Conservation (phyloP, 1,140 invertebrate species). For the Pectinophora gossypiella region DNA sequence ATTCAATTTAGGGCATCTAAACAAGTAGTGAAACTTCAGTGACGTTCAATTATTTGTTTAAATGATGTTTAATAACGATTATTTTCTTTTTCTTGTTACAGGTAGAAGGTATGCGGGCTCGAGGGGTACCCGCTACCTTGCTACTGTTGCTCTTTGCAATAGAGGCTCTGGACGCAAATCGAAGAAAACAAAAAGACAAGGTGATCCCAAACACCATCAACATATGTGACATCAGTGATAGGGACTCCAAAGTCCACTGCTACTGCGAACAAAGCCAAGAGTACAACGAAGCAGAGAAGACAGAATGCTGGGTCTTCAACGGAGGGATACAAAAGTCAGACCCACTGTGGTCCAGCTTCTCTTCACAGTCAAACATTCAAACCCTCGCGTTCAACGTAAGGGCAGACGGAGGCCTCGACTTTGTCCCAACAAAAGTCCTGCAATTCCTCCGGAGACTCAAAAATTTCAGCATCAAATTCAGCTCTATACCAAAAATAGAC, state of each 20-base stretch:
- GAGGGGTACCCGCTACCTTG: constrained; percentile 65
- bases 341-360: constrained; percentile 83
- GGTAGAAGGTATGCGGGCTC: constrained; percentile 68
- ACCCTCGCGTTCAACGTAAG: constrained; percentile 82
- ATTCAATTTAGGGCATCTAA: too few relatives aligned
- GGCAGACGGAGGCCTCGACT: constrained; percentile 78
- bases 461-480: constrained; percentile 81
- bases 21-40: too few relatives aligned
- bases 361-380: constrained; percentile 80
- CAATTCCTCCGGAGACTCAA: constrained; percentile 79
- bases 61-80: neutral
- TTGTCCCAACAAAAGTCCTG: constrained; percentile 81
- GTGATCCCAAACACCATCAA: constrained; percentile 44
- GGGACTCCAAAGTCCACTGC: constrained; percentile 69
- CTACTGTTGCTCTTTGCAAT: constrained; percentile 64
- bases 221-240: constrained; percentile 67
- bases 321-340: constrained; percentile 78
- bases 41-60: too few relatives aligned
- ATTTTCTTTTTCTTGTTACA: constrained; percentile 53
- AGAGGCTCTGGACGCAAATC: constrained; percentile 60
- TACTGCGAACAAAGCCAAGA: constrained; percentile 66
- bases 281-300: constrained; percentile 64
- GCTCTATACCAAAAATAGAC: constrained; percentile 80
- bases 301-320: constrained; percentile 81
- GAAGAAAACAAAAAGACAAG: constrained; percentile 61